Base-by-base conservation (phyloP, 1,140 invertebrate genomes). In the Caligus rogercresseyi region DNA sequence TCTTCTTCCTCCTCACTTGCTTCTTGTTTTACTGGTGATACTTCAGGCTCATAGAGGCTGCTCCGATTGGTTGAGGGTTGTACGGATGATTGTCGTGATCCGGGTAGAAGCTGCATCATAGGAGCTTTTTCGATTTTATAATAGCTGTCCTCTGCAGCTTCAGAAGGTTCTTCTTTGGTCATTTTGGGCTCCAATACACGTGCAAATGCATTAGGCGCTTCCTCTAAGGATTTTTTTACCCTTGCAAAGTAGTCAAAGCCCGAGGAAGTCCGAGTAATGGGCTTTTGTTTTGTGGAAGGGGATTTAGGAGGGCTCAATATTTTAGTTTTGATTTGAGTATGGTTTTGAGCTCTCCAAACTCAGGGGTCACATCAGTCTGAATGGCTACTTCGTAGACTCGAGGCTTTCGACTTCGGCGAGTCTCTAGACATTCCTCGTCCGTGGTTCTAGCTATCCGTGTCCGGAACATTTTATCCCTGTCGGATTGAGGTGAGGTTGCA, bases 1-100 rank as follows among this genome's bases (percentile, higher is more conserved):
- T 62, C 60, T 62, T 62, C 60, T 19, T 62, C 60, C 23, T 62
- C 60, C 54, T 62, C 60, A 13, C 16, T 21, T 16, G 19, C 31
- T 11, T 62, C 18, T 23, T 25, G 14, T 13, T 52, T 21, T 3
- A 18, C 51, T 13, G n/a, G 13, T 52, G 52, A 16, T 3, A 31
- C 60, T 54, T 54, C 16, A 20, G 4, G 16, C 16, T 62, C 60
- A 4, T 62, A n/a, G 16, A 31, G 1, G 23, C 16, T 59, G 24
- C 15, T 43, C 16, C 21, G 4, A 21, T 62, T 3, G n/a, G 31
- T 18, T 60, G 54, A 56, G 54, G 54, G 24, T 60, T 24, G 18
- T 31, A n/a, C 16, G 16, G 26, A 20, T 16, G 54, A 20, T 18
- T 18, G 20, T 16, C 54, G 20, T 3, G 54, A 21, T 2, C 57